Evolutionary conservation across 2,797 vertebrate genomes (phyloP).

Genomic region (Siniperca undulata): DNA sequence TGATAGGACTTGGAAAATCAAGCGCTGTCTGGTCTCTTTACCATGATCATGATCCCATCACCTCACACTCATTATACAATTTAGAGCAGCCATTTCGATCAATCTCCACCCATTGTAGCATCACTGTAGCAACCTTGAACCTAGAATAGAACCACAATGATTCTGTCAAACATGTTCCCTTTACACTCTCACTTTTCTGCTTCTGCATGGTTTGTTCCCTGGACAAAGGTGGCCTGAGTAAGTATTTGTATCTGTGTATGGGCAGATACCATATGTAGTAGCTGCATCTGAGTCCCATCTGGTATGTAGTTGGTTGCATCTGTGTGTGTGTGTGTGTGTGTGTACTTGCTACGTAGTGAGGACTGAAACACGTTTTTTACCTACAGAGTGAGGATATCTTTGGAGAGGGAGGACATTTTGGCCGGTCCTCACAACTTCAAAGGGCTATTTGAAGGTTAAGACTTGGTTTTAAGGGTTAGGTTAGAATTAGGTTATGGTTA

Average conservation of each 20-base stretch:
- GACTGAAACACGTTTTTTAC: no score
- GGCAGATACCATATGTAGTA: neutral
- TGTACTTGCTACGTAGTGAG: no score
- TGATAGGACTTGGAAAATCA: slow-evolving; percentile 67
- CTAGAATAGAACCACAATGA: slow-evolving; percentile 25
- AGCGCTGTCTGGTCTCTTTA: slow-evolving; percentile 62
- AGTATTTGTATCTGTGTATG: neutral
- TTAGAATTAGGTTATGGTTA: no score
- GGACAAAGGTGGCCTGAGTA: neutral
- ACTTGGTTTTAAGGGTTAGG: no score
- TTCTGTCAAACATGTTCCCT: slow-evolving; percentile 32
- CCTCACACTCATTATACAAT: slow-evolving; percentile 73
- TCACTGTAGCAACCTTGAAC: slow-evolving; percentile 65
- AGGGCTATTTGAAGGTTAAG: no score
- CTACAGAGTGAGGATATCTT: no score
- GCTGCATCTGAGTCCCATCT: neutral
- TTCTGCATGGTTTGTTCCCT: neutral
- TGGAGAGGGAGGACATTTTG: no score
- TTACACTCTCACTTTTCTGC: slow-evolving; percentile 1
- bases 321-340: neutral
- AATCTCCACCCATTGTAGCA: slow-evolving; percentile 59
- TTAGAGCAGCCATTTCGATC: slow-evolving; percentile 70
- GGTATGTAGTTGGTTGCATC: neutral
- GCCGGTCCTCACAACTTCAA: no score
- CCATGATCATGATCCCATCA: slow-evolving; percentile 68